Evolutionary conservation across 2,113 vertebrate species (phyloP), one percentile per base, ranked within the genome.

Genomic region (Galbula dea): DNA sequence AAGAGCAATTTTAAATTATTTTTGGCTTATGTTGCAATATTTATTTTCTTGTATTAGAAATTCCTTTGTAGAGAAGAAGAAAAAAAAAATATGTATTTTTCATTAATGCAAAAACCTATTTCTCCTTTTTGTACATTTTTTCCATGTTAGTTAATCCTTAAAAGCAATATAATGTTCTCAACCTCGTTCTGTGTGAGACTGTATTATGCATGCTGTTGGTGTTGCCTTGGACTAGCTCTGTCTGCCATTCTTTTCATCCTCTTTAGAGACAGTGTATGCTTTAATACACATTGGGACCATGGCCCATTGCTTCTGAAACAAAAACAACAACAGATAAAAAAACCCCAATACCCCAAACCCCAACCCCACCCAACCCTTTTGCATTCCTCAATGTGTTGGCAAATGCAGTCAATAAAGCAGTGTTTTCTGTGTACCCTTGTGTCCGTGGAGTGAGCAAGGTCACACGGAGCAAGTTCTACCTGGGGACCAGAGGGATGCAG

Each of bases 31-130:
- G 99, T 99, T 99, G 98, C 99, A 98, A 99, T 99, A 99, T 99
- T 99, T 99, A 99, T 99, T 99, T 99, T 99, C 98, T 99, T 99
- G 99, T 99, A 99, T 99, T 99, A 99, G 99, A 99, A 98, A 99
- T 98, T 99, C 99, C 98, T 99, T 99, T 99, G 99, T 99, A 99
- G 99, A 98, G 98, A 98, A 54, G 52, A 54, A 29, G 32, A n/a
- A n/a, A n/a, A 66, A 34, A 65, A 68, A 98, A 98, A 98, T 98
- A 98, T 99, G 98, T 99, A 99, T 99, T 99, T 99, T 99, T 99
- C 98, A 99, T 99, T 99, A 99, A 99, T 98, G 99, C 99, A 98
- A 98, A 98, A 98, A 99, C 98, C 98, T 99, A 99, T 99, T 99
- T 99, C 99, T 99, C 98, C 98, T 98, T 98, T 99, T 99, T 99